Base-by-base conservation (phyloP, 1,140 invertebrate genomes). In the Lethrus apterus region DNA sequence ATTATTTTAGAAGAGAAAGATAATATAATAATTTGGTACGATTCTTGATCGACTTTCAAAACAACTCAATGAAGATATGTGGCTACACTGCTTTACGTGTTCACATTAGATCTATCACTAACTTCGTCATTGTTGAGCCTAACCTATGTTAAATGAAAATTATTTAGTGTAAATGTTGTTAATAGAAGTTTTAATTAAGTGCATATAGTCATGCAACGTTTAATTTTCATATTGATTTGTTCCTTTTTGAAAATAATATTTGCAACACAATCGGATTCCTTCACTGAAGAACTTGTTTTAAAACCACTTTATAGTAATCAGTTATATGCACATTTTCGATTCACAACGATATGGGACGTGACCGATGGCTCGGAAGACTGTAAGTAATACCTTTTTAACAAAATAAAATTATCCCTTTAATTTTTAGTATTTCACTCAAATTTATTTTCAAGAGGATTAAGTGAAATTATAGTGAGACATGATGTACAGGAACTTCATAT, bases 401-500 rank as follows among this genome's bases (percentile, higher is more conserved):
- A 38, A 15, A 14, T 20, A 43, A 23, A 48, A 30, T 42, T 48
- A 45, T 42, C 21, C 24, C 29, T 31, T 38, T 20, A 38, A 17
- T 33, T 77, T 76, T 48, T 54, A 87, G 84, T 81, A 65, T 74
- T 80, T 60, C 87, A 95, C 70, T 88, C 83, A 33, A 78, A 86
- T 58, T 70, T 96, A 35, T 94, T 97, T 70, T 93, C 95, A 11
- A 78, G 90, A 58, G 81, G 90, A 1, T 69, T 99, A 32, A 83
- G 85, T 21, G 93, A 98, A 73, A 82, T 98, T n/a, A 74, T 98
- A 55, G 74, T 79, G 43, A 74, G 83, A 11, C 88, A 92, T 63
- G 73, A 83, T 62, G 80, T 98, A 0, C 80, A 89, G 62, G 94
- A 98, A 65, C 67, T 99, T 4, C 91, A 97, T 65, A 73, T 98